phyloP scores from a whole-genome alignment of 1,140 invertebrate genomes.

The Thereuonema tuberculata region DNA sequence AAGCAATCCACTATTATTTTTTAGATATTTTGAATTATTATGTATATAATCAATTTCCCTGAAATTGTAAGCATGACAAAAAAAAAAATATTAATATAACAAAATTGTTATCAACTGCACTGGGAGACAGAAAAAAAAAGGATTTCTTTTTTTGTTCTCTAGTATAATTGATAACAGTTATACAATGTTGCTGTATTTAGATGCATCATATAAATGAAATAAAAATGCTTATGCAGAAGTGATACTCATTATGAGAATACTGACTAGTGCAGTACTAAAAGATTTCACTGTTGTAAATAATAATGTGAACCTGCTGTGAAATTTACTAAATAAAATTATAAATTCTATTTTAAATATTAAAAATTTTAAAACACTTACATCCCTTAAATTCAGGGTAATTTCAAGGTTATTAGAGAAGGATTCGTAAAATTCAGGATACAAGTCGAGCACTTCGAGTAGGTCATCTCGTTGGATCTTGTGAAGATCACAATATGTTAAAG shows the following conservation, averaged over 20 bases:
- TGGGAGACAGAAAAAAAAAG: too few species aligned
- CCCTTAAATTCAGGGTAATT: conserved; percentile 91
- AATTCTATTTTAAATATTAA: conserved; percentile 6
- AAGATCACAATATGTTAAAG: conserved; percentile 97
- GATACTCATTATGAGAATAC: neutral
- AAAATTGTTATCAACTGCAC: too few species aligned
- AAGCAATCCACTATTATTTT: too few species aligned
- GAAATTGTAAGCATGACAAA: too few species aligned
- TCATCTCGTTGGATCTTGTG: conserved; percentile 95
- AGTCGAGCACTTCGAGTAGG: conserved; percentile 87
- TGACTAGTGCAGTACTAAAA: too few species aligned
- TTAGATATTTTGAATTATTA: too few species aligned
- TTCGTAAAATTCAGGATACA: conserved; percentile 93
- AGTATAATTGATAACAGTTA: too few species aligned
- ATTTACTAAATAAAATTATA: neutral
- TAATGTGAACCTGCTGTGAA: neutral
- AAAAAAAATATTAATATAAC: too few species aligned
- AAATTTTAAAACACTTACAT: conserved; percentile 47
- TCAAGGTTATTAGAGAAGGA: conserved; percentile 86
- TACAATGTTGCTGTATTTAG: neutral
- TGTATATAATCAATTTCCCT: too few species aligned
- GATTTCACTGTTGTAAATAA: neutral
- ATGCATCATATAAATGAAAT: neutral
- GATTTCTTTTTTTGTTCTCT: too few species aligned
- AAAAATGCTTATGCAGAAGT: neutral